Conservation (phyloP, 2,888 invertebrate genomes). For the Harpalus rufipes region DNA sequence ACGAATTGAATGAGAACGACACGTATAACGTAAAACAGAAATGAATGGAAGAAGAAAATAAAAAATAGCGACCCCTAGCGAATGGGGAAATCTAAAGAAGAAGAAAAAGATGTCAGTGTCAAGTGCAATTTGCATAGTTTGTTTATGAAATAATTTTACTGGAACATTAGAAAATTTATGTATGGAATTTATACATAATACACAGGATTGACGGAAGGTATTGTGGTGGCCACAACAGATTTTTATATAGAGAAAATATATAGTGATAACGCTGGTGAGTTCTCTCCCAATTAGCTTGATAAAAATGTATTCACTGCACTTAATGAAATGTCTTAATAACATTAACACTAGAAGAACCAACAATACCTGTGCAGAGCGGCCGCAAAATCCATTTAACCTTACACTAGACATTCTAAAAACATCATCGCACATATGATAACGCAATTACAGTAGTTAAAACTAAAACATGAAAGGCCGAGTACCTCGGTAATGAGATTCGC, state of each 20-base stretch:
- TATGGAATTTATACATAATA: no score
- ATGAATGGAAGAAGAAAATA: no score
- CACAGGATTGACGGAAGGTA: no score
- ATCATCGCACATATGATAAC: conserved; percentile 64
- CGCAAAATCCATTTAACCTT: conserved; percentile 61
- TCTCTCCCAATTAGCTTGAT: background rate
- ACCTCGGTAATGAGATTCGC: conserved; percentile 55
- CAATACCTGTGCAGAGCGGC: conserved; percentile 32
- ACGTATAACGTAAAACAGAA: no score
- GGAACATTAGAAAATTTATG: no score
- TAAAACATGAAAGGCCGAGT: conserved; percentile 60
- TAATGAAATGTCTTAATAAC: conserved; percentile 41
- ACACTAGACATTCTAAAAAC: conserved; percentile 57
- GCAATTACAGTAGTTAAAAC: conserved; percentile 64
- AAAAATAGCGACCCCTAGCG: no score
- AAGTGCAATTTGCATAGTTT: no score
- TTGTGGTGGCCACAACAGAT: no score
- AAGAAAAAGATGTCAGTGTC: no score
- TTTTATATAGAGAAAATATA: conserved; percentile 27
- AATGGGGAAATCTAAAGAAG: no score
- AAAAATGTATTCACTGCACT: conserved; percentile 33
- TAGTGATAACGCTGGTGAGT: conserved; percentile 13
- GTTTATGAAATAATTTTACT: no score
- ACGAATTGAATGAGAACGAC: no score
- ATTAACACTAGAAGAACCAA: conserved; percentile 22